Evolutionary conservation across 2,888 invertebrate species (phyloP), one percentile per base, ranked within the genome.

Genomic region (Kuschelorhynchus macadamiae): DNA sequence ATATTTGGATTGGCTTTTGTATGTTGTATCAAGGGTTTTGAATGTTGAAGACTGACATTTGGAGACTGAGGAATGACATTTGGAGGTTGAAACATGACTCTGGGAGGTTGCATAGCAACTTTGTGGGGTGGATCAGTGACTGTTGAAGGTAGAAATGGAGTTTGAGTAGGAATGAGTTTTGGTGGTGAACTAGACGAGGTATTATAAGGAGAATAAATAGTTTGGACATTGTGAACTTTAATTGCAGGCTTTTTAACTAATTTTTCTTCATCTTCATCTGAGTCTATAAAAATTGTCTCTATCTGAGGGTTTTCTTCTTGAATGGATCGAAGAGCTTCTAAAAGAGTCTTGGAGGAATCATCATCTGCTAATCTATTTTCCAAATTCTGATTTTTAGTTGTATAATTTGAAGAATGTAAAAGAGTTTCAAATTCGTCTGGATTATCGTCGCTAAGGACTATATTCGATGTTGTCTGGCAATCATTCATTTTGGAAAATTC

Each of bases 291-390:
- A 18, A 64, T 47, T 9, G 64, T 57, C 36, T 64, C 64, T n/a
- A 64, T 57, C 18, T 57, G 56, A 30, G 64, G 57, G 20, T 64
- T 64, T 20, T 56, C 49, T 41, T 55, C 39, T n/a, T 64, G 50
- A 12, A 64, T 21, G 9, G 18, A 21, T 12, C 44, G 33, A 1
- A 63, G 21, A 1, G 39, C 53, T 12, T 63, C 39, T 9, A 55
- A n/a, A 3, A 63, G 21, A 46, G 17, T 21, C 16, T 20, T 41
- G 42, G 44, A 11, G 20, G 33, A 12, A 47, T 46, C 36, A 36
- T 47, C 25, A 5, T 3, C 4, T 7, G 7, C 3, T 25, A 7
- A 25, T 25, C 7, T 25, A 5, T 25, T 25, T 7, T 5, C 3
- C 3, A 7, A 7, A 25, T 25, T 5, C 4, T 25, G 25, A 25